Conservation (phyloP, 2,888 invertebrate genomes). For the Volucella inanis region DNA sequence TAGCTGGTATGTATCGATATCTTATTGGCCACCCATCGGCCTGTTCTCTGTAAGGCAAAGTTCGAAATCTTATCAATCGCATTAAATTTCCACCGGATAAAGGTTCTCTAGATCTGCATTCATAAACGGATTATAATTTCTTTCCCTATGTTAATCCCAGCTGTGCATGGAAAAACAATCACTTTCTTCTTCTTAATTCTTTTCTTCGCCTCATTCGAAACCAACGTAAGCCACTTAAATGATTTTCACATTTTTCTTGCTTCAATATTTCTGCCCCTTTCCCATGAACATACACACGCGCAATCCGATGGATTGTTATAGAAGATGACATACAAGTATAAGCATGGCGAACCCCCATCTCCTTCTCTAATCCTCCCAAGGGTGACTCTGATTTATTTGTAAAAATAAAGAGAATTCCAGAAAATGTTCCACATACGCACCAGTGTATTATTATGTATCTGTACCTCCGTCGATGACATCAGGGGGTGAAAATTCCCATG, state of each 20-base stretch:
- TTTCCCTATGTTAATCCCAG: constrained; percentile 5
- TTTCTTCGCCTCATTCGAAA: constrained; percentile 15
- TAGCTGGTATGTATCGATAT: too few relatives aligned
- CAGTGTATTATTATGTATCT: constrained; percentile 32
- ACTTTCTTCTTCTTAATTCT: neutral
- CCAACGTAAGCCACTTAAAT: constrained; percentile 69
- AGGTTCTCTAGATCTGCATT: constrained; percentile 61
- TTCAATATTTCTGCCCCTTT: constrained; percentile 49
- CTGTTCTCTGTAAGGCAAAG: too few relatives aligned
- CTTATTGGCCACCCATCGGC: too few relatives aligned
- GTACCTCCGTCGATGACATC: neutral
- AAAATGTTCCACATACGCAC: constrained; percentile 69
- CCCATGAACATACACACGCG: constrained; percentile 25
- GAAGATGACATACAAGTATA: constrained; percentile 66
- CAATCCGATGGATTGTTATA: constrained; percentile 59
- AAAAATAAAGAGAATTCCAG: neutral
- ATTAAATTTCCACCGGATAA: constrained; percentile 26
- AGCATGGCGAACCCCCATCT: neutral
- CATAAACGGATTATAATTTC: constrained; percentile 70
- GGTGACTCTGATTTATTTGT: constrained; percentile 61
- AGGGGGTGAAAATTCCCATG: constrained; percentile 41
- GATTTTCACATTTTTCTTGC: constrained; percentile 68
- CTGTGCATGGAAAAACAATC: neutral
- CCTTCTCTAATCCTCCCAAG: neutral
- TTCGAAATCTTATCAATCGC: neutral